These are phyloP conservation scores for Holacanthella duospinosa DNA, from an alignment of 2,888 invertebrate genomes.

Conservation along the genomic window DNA sequence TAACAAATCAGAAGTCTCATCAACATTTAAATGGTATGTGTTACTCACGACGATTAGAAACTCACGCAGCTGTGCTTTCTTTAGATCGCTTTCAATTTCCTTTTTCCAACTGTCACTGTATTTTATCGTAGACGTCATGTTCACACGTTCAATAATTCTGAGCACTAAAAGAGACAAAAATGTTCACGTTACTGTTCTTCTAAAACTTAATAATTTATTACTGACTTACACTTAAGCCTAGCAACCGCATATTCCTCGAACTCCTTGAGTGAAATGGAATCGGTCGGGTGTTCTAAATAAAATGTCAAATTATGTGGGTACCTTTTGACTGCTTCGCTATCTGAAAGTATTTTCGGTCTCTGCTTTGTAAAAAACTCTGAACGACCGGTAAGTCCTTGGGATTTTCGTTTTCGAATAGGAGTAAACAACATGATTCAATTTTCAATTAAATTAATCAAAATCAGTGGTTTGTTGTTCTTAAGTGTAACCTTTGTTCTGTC, in stretches of 20 bases:
- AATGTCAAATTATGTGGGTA: constrained; percentile 41
- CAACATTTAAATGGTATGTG: background rate
- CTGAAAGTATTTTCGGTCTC: background rate
- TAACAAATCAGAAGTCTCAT: no score
- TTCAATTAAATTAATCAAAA: no score
- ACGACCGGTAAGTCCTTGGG: background rate
- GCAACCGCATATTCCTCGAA: constrained; percentile 81
- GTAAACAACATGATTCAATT: no score
- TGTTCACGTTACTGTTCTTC: no score
- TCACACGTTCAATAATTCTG: constrained; percentile 63
- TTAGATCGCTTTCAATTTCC: constrained; percentile 54
- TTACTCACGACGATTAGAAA: background rate
- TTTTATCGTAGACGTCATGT: constrained; percentile 41
- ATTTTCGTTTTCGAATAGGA: no score
- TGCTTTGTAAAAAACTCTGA: background rate
- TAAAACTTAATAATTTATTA: background rate
- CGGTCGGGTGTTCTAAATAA: constrained; percentile 63
- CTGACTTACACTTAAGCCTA: constrained; percentile 53
- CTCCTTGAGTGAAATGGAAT: constrained; percentile 63
- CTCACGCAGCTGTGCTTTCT: background rate
- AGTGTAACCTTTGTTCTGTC: no score
- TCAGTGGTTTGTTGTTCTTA: no score
- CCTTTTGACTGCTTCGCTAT: background rate
- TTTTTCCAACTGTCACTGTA: constrained; percentile 36
- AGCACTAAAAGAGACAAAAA: constrained; percentile 49